These are phyloP conservation scores for Palloptera scutellata DNA, from an alignment of 2,888 invertebrate species.

Conservation along the genomic window DNA sequence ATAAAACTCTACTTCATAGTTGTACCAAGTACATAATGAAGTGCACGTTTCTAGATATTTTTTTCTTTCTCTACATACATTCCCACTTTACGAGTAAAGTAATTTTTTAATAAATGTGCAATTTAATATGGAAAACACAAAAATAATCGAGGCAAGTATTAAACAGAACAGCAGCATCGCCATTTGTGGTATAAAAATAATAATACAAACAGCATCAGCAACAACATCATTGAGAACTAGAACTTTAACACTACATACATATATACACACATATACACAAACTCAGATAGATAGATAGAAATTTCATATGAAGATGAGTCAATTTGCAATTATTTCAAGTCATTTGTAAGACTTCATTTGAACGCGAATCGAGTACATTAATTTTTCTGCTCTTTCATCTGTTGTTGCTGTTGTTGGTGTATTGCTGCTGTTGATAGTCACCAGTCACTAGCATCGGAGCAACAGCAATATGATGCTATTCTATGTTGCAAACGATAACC, in stretches of 20 bases:
- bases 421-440: constrained; percentile 15
- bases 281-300: not conserved
- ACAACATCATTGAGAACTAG: constrained; percentile 7
- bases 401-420: constrained; percentile 2
- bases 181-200: not conserved
- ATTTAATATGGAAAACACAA: constrained; percentile 30
- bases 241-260: not conserved
- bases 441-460: too few relatives aligned
- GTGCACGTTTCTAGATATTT: constrained; percentile 14
- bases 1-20: not conserved
- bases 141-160: too few relatives aligned
- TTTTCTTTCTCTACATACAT: not conserved
- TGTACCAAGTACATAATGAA: constrained; percentile 10
- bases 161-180: not conserved
- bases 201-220: not conserved
- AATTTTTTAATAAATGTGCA: constrained; percentile 27
- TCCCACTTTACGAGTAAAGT: not conserved
- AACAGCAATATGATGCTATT: too few relatives aligned
- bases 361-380: not conserved
- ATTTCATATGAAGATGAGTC: constrained; percentile 27
- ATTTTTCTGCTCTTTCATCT: not conserved
- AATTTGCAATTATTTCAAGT: constrained; percentile 34
- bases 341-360: constrained; percentile 35
- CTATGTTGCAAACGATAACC: too few relatives aligned
- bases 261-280: not conserved